Conservation (phyloP, 2,797 vertebrate species). For the Carapus acus region DNA sequence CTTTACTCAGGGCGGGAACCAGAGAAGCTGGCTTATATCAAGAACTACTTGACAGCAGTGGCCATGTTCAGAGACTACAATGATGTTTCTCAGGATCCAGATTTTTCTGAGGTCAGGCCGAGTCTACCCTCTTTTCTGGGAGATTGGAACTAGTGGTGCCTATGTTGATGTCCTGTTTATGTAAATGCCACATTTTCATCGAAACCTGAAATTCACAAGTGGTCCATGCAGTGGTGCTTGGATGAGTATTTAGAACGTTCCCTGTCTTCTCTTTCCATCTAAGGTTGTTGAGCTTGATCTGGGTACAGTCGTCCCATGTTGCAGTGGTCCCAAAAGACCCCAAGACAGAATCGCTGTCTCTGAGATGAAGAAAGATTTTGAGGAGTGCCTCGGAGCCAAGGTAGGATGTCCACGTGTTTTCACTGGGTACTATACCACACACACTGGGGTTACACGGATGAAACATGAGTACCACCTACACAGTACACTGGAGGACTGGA, state of each 20-base stretch:
- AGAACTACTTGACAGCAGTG: constrained; percentile 83
- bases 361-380: constrained; percentile 92
- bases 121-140: too few species aligned
- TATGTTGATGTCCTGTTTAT: too few species aligned
- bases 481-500: too few species aligned
- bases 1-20: constrained; percentile 78
- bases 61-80: constrained; percentile 90
- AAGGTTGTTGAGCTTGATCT: constrained; percentile 92
- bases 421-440: too few species aligned
- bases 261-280: not conserved
- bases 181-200: too few species aligned
- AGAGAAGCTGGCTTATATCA: constrained; percentile 76
- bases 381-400: constrained; percentile 85
- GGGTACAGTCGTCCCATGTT: constrained; percentile 85
- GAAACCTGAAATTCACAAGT: too few species aligned
- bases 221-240: too few species aligned
- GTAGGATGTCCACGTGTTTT: constrained; percentile 57
- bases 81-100: constrained; percentile 81
- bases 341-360: constrained; percentile 89
- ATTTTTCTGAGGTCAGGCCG: constrained; percentile 82
- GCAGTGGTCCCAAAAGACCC: constrained; percentile 95
- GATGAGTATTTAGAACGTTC: not conserved
- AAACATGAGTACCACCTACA: too few species aligned
- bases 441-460: too few species aligned
- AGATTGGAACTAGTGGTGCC: too few species aligned